Conservation (phyloP, 2,113 vertebrate species). For the Numida meleagris region DNA sequence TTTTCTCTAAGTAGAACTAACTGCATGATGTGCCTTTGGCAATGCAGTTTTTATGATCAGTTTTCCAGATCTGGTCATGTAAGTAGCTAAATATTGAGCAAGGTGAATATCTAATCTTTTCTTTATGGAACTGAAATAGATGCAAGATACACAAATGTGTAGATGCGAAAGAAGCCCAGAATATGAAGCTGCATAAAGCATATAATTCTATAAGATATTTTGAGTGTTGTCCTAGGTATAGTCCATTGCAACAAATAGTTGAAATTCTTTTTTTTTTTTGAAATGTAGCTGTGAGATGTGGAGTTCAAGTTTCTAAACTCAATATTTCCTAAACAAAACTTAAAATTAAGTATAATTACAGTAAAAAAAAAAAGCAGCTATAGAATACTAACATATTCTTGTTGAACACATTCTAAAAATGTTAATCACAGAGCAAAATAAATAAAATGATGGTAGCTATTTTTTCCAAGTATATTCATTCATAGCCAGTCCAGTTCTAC, state of each 20-base stretch:
- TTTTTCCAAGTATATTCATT: background rate
- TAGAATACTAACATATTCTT: background rate
- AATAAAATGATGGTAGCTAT: background rate
- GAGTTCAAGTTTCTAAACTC: background rate
- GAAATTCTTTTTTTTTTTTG: background rate
- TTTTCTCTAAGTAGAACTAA: background rate
- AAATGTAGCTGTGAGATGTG: background rate
- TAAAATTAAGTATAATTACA: background rate
- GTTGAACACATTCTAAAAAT: background rate
- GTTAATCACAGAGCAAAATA: conserved; percentile 2
- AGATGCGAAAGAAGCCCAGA: background rate
- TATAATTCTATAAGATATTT: background rate
- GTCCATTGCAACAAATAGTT: background rate
- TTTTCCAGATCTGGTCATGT: background rate
- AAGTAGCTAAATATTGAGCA: background rate
- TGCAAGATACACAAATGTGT: fast-evolving
- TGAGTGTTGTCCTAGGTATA: background rate
- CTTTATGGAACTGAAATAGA: background rate
- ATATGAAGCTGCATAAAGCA: background rate
- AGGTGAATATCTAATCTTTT: background rate
- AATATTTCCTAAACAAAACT: background rate
- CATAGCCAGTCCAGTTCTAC: background rate
- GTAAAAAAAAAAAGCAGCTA: background rate
- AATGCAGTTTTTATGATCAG: background rate
- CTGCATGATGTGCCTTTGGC: fast-evolving